Percentiles rank a stretch among this genome's conserved stretches.
These are phyloP conservation scores for Smutsia gigantea DNA, from an alignment of 2,797 vertebrate genomes.

Conservation along the genomic window DNA sequence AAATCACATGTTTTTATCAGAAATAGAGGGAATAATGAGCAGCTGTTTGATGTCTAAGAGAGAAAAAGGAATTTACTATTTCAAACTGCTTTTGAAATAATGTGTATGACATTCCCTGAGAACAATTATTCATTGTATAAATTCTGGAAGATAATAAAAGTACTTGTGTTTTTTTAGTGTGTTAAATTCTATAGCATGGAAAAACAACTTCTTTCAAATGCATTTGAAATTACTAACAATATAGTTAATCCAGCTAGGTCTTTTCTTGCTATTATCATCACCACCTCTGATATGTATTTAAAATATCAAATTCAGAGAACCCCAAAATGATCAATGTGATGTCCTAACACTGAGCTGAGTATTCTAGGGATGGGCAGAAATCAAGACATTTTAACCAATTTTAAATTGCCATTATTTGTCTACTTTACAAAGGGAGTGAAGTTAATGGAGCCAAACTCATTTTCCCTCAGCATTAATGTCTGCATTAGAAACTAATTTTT, in stretches of 20 bases:
- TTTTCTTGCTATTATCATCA: neutral
- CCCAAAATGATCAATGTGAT: neutral
- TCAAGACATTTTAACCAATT: neutral
- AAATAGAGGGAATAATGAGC: slow-evolving; percentile 56
- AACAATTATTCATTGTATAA: neutral
- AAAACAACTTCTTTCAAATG: neutral
- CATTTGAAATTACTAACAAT: neutral
- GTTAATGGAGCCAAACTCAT: neutral
- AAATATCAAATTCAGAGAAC: neutral
- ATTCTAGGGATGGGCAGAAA: neutral
- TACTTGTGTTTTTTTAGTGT: neutral
- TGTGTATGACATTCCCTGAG: neutral
- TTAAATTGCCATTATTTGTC: neutral
- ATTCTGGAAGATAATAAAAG: neutral
- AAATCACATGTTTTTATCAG: slow-evolving; percentile 4
- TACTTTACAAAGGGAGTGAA: neutral
- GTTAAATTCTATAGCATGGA: neutral
- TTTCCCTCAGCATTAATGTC: neutral
- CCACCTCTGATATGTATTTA: neutral
- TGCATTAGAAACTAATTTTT: neutral
- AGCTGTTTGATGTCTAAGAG: slow-evolving; percentile 68
- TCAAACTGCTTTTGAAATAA: slow-evolving; percentile 48
- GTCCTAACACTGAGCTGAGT: neutral
- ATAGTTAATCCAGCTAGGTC: neutral
- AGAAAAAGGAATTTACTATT: slow-evolving; percentile 55